Evolutionary conservation across 2,113 vertebrate genomes (phyloP).

Genomic region (Colossoma macropomum): DNA sequence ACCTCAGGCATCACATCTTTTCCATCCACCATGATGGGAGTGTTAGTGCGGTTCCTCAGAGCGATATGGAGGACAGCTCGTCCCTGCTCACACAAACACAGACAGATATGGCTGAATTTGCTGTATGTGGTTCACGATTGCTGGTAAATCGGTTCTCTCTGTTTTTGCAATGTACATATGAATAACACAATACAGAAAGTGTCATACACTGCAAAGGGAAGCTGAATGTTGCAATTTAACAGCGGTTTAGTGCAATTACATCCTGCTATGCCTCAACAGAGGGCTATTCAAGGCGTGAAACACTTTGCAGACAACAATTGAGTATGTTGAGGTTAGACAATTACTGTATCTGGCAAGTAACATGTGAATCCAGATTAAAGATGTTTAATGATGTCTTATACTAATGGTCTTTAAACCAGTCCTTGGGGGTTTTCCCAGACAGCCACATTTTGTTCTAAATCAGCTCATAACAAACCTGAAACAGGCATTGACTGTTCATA

Average conservation of each 20-base stretch:
- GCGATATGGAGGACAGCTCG: constrained; percentile 94
- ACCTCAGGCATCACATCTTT: constrained; percentile 95
- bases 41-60: constrained; percentile 91
- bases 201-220: background rate
- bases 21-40: constrained; percentile 84
- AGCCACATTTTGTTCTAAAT: too few relatives aligned
- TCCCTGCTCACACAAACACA: constrained; percentile 70
- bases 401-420: too few relatives aligned
- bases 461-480: too few relatives aligned
- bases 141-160: background rate
- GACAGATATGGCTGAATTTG: background rate
- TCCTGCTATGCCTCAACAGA: background rate
- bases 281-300: background rate
- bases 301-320: background rate
- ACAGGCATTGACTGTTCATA: too few relatives aligned
- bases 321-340: background rate
- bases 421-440: too few relatives aligned
- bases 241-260: background rate
- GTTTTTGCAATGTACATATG: background rate
- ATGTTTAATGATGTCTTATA: background rate
- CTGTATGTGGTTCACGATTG: background rate
- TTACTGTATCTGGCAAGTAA: background rate
- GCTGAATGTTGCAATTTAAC: background rate
- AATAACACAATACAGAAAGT: background rate
- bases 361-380: background rate